Evolutionary conservation across 2,113 vertebrate species (phyloP), one percentile per base, ranked within the genome.

Genomic region (Eleginops maclovinus): DNA sequence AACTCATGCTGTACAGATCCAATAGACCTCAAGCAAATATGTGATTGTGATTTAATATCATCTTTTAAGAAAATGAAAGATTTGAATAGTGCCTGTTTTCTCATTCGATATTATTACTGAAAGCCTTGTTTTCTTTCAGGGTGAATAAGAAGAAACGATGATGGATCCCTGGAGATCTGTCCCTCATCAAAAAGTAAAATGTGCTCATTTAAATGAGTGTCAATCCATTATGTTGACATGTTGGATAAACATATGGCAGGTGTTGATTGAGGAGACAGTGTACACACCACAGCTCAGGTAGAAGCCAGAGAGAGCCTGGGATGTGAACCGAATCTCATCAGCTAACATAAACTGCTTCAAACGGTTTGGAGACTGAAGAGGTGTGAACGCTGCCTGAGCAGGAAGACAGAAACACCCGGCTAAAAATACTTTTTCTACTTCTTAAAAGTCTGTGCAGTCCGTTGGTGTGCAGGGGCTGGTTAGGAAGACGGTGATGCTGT

Each of bases 361-460:
- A 46, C 13, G 40, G 21, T 11, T 24, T 3, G 10, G 14, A 17
- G 36, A 36, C 7, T 2, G 16, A 31, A 4, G 50, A 15, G 7
- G 28, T 12, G 46, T 51, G 66, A 41, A 77, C 12, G 15, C 77
- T 3, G 47, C 77, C 77, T 43, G 58, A 78, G 70, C 54, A 21
- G 50, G 26, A 28, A 3, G 43, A 55, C 75, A 44, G 60, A 60
- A 75, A 69, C 71, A 9, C 5, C 21, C 0, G 3, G 19, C 40
- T n/a, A 46, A 19, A 3, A 66, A 66, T 19, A 71, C 68, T 24
- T 46, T 1, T 11, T 53, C 9, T 13, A n/a, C n/a, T 43, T 31
- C 10, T 16, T 1, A 6, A 31, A 46, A 17, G 65, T 26, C 40
- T 12, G 0, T 71, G 16, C 41, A n/a, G 64, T 49, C 22, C 41